A percentile compares a stretch with the other conserved stretches of the same genome.
Evolutionary conservation across 2,113 vertebrate genomes (phyloP).

Genomic region (Hystrix brachyura): DNA sequence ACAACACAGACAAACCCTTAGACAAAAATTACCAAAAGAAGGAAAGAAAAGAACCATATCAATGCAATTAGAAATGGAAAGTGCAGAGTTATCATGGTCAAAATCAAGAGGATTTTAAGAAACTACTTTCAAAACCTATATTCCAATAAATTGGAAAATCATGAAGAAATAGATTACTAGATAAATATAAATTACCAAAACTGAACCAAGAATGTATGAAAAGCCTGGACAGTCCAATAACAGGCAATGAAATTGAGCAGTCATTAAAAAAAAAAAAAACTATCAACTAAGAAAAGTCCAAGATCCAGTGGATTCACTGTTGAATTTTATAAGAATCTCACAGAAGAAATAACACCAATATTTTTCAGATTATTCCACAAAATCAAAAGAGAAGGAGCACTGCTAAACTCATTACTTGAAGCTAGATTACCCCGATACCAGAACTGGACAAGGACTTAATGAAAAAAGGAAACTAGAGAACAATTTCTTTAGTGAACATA

Average conservation of each 20-base stretch:
- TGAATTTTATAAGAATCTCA: neutral
- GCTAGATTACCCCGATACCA: neutral
- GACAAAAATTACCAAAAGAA: neutral
- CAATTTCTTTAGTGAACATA: neutral
- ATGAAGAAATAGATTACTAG: neutral
- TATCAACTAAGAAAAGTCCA: neutral
- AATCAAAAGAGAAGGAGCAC: neutral
- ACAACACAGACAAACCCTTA: neutral
- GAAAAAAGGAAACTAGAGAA: neutral
- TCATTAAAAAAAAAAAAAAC: neutral
- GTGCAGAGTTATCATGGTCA: neutral
- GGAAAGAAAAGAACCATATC: neutral
- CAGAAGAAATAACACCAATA: neutral
- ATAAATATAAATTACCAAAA: neutral
- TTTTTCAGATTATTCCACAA: neutral
- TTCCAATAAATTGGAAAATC: neutral
- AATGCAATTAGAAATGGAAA: neutral
- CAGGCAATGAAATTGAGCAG: neutral
- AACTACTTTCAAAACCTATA: neutral
- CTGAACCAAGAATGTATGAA: neutral
- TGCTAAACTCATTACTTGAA: neutral
- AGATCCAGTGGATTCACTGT: neutral
- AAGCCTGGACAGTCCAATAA: neutral
- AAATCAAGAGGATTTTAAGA: neutral
- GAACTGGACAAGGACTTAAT: neutral